These are phyloP conservation scores for Apaloderma vittatum DNA, from an alignment of 2,113 vertebrate species.

Conservation along the genomic window DNA sequence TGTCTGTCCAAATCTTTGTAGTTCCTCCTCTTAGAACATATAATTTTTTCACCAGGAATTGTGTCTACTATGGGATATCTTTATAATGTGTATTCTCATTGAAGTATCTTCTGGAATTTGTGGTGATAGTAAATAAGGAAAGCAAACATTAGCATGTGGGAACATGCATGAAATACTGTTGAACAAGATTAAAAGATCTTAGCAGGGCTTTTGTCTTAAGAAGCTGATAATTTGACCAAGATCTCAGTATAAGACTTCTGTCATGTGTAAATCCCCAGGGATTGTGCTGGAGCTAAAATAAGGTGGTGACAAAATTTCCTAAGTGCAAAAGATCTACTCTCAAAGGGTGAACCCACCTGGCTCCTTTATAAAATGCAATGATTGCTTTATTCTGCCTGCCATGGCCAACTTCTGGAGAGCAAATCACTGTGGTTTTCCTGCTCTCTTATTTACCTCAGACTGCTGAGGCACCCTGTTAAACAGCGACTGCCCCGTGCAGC, in stretches of 20 bases:
- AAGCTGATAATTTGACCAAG: background rate
- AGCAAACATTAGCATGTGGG: background rate
- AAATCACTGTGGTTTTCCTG: background rate
- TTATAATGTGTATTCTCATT: background rate
- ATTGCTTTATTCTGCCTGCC: background rate
- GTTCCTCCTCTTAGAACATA: background rate
- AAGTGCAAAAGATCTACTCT: background rate
- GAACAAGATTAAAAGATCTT: background rate
- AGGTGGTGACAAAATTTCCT: background rate
- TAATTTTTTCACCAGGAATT: background rate
- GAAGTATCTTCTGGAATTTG: background rate
- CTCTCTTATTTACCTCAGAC: background rate
- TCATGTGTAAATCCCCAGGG: background rate
- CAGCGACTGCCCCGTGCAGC: background rate
- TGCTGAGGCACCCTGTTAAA: background rate
- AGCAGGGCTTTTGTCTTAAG: background rate
- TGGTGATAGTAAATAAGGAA: background rate
- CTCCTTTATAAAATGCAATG: background rate
- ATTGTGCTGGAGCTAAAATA: background rate
- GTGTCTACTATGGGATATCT: background rate
- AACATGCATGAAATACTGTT: background rate
- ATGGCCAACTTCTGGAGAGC: background rate
- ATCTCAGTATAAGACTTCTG: background rate
- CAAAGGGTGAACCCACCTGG: background rate
- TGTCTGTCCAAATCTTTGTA: background rate